Base-by-base conservation (phyloP, 2,888 invertebrate species). In the Melikaiella ostensackeni region DNA sequence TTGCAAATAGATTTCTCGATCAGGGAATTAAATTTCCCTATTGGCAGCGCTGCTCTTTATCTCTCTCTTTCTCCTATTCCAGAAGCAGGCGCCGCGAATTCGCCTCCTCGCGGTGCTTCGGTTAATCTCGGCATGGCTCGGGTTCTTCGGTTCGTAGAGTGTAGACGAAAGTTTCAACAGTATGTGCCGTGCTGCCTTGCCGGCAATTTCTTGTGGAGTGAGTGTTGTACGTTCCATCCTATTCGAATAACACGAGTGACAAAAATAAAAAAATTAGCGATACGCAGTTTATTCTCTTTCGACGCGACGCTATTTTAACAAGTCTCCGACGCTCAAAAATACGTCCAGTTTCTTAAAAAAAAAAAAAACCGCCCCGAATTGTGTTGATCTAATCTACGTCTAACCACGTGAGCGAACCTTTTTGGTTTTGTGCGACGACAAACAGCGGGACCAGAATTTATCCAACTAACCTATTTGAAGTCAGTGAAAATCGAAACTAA, bases 101-200 rank as follows among this genome's bases (percentile, higher is more conserved):
- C 35, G 59, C 38, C 21, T 57, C 30, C 16, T 75, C 75, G 75
- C 35, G 24, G 7, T 21, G 19, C 50, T 64, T 75, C 75, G 75
- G 46, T 24, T 46, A 46, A 50, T 46, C 21, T 33, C 75, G 75
- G 46, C 46, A 21, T 50, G 16, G 2, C 9, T 75, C 75, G 75
- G 64, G n/a, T 64, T 50, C 55, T 35, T 46, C 63, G 33, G 33
- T 63, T 16, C 33, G 75, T 30, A 55, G 75, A 62, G 42, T 62
- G 74, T 38, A 27, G 27, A 74, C 27, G 74, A 59, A 74, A 74
- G 35, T 57, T 74, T 74, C 38, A 50, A 79, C 88, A 90, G 90
- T 90, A 87, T 84, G 85, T 87, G 89, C 89, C 89, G 89, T 88
- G 89, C 89, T 84, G 87, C 85, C 87, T 88, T 84, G 89, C 88